Conservation (phyloP, 2,113 vertebrate genomes). For the Esox niger region DNA sequence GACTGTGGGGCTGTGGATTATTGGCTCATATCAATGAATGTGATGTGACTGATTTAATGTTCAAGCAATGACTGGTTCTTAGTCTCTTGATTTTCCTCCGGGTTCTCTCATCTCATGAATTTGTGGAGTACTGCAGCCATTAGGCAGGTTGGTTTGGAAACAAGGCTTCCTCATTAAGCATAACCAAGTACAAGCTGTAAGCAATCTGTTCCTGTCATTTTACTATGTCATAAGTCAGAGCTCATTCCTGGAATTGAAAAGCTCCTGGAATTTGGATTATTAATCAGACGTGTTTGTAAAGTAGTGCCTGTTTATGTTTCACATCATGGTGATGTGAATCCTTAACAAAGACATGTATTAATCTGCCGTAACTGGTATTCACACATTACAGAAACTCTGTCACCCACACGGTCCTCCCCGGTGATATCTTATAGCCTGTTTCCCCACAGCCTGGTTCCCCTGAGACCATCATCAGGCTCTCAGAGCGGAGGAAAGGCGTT, state of each 20-base stretch:
- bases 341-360: slow-evolving; percentile 45
- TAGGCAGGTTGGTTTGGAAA: too few relatives aligned
- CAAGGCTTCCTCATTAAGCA: too few relatives aligned
- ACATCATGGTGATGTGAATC: slow-evolving; percentile 35
- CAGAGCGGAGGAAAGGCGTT: slow-evolving; percentile 50
- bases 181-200: too few relatives aligned
- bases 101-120: too few relatives aligned
- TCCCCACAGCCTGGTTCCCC: slow-evolving; percentile 51
- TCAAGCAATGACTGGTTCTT: neutral
- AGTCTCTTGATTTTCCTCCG: too few relatives aligned
- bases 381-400: slow-evolving; percentile 56
- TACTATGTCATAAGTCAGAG: neutral
- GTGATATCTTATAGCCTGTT: slow-evolving; percentile 57
- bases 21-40: neutral
- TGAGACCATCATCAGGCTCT: slow-evolving; percentile 49
- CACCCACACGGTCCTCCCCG: slow-evolving; percentile 46
- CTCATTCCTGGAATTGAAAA: neutral
- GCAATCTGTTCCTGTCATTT: neutral
- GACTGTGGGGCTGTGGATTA: neutral
- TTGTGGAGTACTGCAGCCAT: too few relatives aligned
- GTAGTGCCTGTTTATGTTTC: slow-evolving; percentile 47
- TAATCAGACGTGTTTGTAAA: slow-evolving; percentile 38
- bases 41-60: neutral
- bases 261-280: neutral
- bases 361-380: slow-evolving; percentile 54